phyloP scores from a whole-genome alignment of 2,888 invertebrate species.

The Allygus modestus region DNA sequence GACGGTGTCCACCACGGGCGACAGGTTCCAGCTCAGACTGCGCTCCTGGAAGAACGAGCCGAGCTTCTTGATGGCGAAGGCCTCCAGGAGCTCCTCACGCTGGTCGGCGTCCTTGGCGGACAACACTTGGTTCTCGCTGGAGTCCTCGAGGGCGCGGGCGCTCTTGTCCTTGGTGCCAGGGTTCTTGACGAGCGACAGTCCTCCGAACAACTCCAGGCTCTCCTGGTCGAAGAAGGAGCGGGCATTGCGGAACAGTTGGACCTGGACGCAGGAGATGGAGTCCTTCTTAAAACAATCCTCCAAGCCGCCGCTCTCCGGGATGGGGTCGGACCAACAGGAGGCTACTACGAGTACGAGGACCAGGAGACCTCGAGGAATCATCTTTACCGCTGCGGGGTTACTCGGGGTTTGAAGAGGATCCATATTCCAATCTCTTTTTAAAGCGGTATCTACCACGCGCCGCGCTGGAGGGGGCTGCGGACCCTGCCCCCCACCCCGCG shows the following conservation, averaged over 20 bases:
- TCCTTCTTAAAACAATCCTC: slow-evolving; percentile 80
- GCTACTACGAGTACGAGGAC: slow-evolving; percentile 45
- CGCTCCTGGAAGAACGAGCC: slow-evolving; percentile 78
- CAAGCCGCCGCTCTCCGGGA: slow-evolving; percentile 42
- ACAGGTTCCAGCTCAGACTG: slow-evolving; percentile 76
- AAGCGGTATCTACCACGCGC: slow-evolving; percentile 45
- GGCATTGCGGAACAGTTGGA: slow-evolving; percentile 77
- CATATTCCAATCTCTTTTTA: slow-evolving; percentile 53
- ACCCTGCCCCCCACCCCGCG: slow-evolving; percentile 10
- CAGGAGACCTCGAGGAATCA: slow-evolving; percentile 48
- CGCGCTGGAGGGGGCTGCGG: background rate
- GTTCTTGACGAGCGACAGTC: slow-evolving; percentile 76
- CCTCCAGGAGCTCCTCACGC: slow-evolving; percentile 78
- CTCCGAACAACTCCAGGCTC: slow-evolving; percentile 78
- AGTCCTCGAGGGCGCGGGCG: slow-evolving; percentile 75
- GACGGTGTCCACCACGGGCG: slow-evolving; percentile 74
- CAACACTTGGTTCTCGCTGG: slow-evolving; percentile 73
- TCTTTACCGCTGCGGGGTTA: slow-evolving; percentile 34
- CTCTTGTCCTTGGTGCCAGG: slow-evolving; percentile 74
- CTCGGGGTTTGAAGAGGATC: slow-evolving; percentile 44
- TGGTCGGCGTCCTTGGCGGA: slow-evolving; percentile 76
- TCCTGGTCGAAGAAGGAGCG: slow-evolving; percentile 79
- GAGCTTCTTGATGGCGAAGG: slow-evolving; percentile 77
- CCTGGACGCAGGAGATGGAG: slow-evolving; percentile 81
- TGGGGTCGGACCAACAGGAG: slow-evolving; percentile 58